phyloP scores from a whole-genome alignment of 2,113 vertebrate genomes.

The Actenoides lindsayi region DNA sequence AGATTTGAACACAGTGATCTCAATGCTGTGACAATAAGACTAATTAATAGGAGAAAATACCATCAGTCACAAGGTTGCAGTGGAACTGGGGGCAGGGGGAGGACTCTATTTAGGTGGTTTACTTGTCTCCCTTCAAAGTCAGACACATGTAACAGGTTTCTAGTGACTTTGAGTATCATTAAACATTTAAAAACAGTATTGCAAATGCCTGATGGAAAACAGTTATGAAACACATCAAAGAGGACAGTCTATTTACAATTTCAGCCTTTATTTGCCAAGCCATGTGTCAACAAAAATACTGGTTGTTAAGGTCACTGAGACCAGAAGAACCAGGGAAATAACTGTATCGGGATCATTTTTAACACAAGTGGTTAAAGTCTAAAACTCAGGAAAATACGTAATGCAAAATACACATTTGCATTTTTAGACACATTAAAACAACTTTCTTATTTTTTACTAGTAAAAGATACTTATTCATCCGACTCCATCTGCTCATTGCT shows the following conservation, averaged over 20 bases:
- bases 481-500: not conserved
- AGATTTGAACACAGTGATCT: not conserved
- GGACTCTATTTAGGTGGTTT: not conserved
- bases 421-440: not conserved
- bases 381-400: not conserved
- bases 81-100: rapidly evolving
- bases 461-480: not conserved
- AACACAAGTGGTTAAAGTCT: not conserved
- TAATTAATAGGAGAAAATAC: not conserved
- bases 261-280: constrained; percentile 43
- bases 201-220: not conserved
- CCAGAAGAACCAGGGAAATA: not conserved
- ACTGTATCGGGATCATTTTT: not conserved
- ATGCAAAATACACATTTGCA: not conserved
- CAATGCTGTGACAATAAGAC: not conserved
- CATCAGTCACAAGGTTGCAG: not conserved
- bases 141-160: not conserved
- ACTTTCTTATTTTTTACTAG: not conserved
- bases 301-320: not conserved
- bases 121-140: not conserved
- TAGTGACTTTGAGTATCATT: not conserved
- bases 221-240: constrained; percentile 33
- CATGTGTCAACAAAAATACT: not conserved
- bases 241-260: not conserved
- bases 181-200: constrained; percentile 17